phyloP scores from a whole-genome alignment of 2,888 invertebrate genomes.

The Pteria penguin region DNA sequence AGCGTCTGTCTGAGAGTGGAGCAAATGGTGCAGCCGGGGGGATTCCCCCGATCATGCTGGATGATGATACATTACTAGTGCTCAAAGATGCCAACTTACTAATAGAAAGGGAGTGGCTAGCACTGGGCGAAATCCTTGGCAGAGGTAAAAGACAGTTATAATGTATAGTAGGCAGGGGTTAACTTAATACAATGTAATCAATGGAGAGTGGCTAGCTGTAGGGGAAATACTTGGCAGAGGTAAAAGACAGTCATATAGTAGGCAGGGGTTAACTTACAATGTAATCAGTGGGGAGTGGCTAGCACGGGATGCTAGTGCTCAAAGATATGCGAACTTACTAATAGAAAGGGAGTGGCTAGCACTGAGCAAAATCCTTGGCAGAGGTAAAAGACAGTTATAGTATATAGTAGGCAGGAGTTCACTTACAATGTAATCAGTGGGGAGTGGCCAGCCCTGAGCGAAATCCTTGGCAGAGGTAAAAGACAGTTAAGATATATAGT shows the following conservation, averaged over 20 bases:
- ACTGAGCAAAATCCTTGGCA: slow-evolving; percentile 78
- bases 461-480: slow-evolving; percentile 79
- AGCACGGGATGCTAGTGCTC: slow-evolving; percentile 66
- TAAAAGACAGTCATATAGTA: neutral
- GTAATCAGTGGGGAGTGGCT: neutral
- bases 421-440: too few species aligned
- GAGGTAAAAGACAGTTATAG: slow-evolving; percentile 64
- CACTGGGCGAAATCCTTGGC: slow-evolving; percentile 78
- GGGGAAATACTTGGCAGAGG: neutral
- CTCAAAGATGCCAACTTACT: slow-evolving; percentile 77
- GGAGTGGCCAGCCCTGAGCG: slow-evolving; percentile 75
- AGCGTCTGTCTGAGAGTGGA: slow-evolving; percentile 39
- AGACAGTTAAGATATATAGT: neutral
- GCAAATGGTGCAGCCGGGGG: slow-evolving; percentile 41
- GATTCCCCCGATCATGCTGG: slow-evolving; percentile 49
- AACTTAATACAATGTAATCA: too few species aligned
- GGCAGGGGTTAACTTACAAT: neutral
- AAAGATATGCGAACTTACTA: slow-evolving; percentile 76
- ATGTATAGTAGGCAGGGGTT: neutral
- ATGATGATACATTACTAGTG: slow-evolving; percentile 65
- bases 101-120: slow-evolving; percentile 75
- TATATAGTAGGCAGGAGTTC: neutral
- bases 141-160: slow-evolving; percentile 67
- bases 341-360: slow-evolving; percentile 75
- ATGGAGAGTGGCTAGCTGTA: too few species aligned